Evolutionary conservation across 1,140 invertebrate species (phyloP).

Genomic region (Andricus grossulariae): DNA sequence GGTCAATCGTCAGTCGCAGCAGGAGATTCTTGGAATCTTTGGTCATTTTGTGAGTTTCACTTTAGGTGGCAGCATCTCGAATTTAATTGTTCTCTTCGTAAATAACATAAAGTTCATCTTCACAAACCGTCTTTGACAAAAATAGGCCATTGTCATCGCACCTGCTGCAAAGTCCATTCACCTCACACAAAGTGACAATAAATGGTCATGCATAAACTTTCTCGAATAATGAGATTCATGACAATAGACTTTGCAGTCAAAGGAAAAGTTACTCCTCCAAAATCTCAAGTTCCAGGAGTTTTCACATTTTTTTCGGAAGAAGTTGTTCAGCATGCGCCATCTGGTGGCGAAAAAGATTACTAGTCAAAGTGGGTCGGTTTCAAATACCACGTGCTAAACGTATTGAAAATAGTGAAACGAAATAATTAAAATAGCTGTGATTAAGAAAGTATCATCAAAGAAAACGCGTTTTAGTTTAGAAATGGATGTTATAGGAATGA

Average conservation of each 20-base stretch:
- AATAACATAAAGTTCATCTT: not conserved
- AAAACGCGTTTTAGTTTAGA: too few species aligned
- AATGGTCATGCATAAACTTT: conserved; percentile 24
- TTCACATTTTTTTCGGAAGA: too few species aligned
- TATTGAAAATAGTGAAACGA: too few species aligned
- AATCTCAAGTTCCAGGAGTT: too few species aligned
- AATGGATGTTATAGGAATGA: too few species aligned
- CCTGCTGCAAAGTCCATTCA: conserved; percentile 7
- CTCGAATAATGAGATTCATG: conserved; percentile 17
- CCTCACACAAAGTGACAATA: not conserved
- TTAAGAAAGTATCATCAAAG: too few species aligned
- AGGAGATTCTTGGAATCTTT: conserved; percentile 35
- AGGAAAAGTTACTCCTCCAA: not conserved
- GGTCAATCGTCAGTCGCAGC: conserved; percentile 19
- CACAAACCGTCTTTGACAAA: not conserved
- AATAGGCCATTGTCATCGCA: not conserved
- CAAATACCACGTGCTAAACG: too few species aligned
- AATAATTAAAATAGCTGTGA: too few species aligned
- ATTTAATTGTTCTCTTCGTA: conserved; percentile 52
- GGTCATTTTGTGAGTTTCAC: conserved; percentile 61
- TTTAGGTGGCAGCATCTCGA: conserved; percentile 49
- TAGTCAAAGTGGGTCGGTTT: too few species aligned
- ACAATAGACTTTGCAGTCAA: not conserved
- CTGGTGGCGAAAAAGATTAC: accelerated
- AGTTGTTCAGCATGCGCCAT: too few species aligned